phyloP scores from a whole-genome alignment of 2,113 vertebrate species.

The Pipra filicauda region DNA sequence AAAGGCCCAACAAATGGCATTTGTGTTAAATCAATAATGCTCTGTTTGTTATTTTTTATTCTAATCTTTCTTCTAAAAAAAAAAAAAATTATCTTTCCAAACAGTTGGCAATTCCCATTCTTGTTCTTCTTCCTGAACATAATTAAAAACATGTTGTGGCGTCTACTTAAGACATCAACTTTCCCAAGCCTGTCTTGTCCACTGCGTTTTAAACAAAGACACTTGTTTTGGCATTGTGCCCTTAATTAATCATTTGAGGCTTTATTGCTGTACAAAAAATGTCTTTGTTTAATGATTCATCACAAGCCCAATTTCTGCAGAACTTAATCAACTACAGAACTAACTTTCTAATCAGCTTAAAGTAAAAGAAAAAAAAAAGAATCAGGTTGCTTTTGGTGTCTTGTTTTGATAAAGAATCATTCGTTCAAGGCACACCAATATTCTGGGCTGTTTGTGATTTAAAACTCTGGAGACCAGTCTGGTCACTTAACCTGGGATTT shows the following conservation, averaged over 20 bases:
- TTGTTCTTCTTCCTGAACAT: slow-evolving; percentile 81
- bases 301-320: slow-evolving; percentile 73
- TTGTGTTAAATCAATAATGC: slow-evolving; percentile 84
- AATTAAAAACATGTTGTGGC: slow-evolving; percentile 84
- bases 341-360: slow-evolving; percentile 71
- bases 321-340: slow-evolving; percentile 76
- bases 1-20: slow-evolving; percentile 82
- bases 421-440: background rate
- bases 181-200: slow-evolving; percentile 84
- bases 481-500: background rate
- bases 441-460: background rate
- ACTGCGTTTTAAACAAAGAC: slow-evolving; percentile 83
- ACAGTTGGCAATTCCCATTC: slow-evolving; percentile 82
- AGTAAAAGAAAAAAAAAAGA: background rate
- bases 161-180: slow-evolving; percentile 87
- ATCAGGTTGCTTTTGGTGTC: background rate
- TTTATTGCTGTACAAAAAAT: slow-evolving; percentile 73
- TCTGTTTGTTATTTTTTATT: slow-evolving; percentile 76
- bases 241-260: slow-evolving; percentile 83
- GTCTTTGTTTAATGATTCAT: slow-evolving; percentile 79
- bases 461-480: background rate
- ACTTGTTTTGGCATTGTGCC: slow-evolving; percentile 81
- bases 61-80: slow-evolving; percentile 76
- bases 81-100: slow-evolving; percentile 82
- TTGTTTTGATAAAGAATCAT: background rate